Conservation (phyloP, 2,797 vertebrate genomes). For the Pangasius krempfi region DNA sequence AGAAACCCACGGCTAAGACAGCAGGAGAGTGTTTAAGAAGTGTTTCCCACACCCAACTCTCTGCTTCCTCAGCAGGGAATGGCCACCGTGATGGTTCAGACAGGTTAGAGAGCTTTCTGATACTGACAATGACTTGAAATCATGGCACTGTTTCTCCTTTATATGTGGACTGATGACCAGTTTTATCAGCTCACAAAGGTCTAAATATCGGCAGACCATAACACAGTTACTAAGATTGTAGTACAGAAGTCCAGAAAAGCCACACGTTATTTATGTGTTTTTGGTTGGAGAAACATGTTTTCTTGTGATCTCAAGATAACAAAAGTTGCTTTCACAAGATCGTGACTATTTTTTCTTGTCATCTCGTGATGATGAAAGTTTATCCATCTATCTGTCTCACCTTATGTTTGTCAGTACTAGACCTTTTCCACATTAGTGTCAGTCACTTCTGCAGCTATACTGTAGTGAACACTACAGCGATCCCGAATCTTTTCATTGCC, state of each 20-base stretch:
- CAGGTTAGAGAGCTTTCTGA: neutral
- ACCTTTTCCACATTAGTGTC: too few species aligned
- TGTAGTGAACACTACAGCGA: neutral
- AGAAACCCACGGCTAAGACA: conserved; percentile 11
- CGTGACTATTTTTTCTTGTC: too few species aligned
- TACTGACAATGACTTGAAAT: neutral
- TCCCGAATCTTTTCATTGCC: neutral
- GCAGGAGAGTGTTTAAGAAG: conserved; percentile 40
- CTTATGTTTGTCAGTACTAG: too few species aligned
- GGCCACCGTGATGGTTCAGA: conserved; percentile 21
- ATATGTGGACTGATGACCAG: neutral
- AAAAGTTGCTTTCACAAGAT: neutral
- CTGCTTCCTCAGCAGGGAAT: neutral
- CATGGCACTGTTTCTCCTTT: neutral
- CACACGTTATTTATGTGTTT: neutral
- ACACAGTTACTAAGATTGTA: neutral
- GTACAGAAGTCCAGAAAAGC: neutral
- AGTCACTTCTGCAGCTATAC: neutral
- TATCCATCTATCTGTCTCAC: too few species aligned
- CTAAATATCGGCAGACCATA: neutral
- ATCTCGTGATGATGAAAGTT: too few species aligned
- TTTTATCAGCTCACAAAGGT: neutral
- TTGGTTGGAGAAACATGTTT: neutral
- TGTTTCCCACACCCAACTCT: neutral
- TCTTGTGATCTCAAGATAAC: too few species aligned